Percentiles rank a stretch among this genome's conserved stretches.
Conservation (phyloP, 2,888 invertebrate species). For the Eubasilissa splendida region DNA sequence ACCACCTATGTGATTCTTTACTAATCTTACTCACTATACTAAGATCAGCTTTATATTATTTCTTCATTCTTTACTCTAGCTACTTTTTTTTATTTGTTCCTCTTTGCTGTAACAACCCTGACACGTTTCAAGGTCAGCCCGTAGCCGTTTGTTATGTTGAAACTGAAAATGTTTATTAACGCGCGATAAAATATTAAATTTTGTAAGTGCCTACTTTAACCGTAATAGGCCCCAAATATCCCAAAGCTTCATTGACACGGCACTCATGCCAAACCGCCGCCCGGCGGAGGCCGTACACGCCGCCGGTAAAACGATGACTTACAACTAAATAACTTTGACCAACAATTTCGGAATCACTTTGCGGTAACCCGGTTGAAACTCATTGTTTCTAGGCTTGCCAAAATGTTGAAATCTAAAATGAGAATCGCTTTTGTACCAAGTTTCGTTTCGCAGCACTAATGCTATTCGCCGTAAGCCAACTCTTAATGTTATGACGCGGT, state of each 20-base stretch:
- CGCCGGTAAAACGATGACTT: constrained; percentile 17
- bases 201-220: not conserved
- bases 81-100: no score
- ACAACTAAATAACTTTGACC: constrained; percentile 19
- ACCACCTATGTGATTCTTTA: no score
- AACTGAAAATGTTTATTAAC: no score
- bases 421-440: constrained; percentile 13
- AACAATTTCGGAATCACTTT: constrained; percentile 31
- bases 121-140: no score
- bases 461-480: not conserved
- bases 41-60: no score
- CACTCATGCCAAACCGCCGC: constrained; percentile 26
- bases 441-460: constrained; percentile 15
- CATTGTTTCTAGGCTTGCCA: constrained; percentile 36
- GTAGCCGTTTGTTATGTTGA: no score
- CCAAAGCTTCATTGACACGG: not conserved
- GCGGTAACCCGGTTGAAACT: constrained; percentile 28
- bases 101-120: no score
- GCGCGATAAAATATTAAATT: no score
- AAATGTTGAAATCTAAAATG: constrained; percentile 28
- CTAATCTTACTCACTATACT: no score
- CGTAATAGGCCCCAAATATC: not conserved
- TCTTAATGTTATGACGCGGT: no score
- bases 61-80: no score
- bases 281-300: constrained; percentile 12